A percentile compares a stretch with the other conserved stretches of the same genome.
Evolutionary conservation across 2,797 vertebrate species (phyloP).

Genomic region (Phylloscopus collybita): DNA sequence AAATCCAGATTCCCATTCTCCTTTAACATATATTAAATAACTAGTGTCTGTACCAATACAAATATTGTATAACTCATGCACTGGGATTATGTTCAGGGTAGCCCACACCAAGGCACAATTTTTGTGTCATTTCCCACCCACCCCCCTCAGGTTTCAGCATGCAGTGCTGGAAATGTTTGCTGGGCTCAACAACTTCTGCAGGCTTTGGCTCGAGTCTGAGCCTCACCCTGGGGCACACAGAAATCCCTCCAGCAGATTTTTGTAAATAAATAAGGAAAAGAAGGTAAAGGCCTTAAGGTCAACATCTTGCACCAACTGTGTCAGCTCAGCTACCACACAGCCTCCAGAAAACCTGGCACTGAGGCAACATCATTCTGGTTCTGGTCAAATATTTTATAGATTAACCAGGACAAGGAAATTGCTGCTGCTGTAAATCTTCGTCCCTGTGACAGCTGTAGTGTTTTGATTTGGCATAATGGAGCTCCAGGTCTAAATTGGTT

Average conservation of each 20-base stretch:
- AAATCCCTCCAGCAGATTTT: neutral
- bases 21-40: conserved; percentile 34
- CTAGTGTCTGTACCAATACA: conserved; percentile 18
- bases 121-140: neutral
- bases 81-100: conserved; percentile 12
- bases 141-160: neutral
- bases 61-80: conserved; percentile 21
- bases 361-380: neutral
- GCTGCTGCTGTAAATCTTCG: neutral
- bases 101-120: conserved; percentile 35
- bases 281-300: neutral
- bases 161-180: conserved; percentile 10
- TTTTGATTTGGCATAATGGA: neutral
- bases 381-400: neutral
- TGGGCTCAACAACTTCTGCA: neutral
- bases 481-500: neutral
- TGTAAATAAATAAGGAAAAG: conserved; percentile 21
- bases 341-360: neutral
- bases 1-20: conserved; percentile 56
- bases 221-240: neutral
- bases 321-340: neutral
- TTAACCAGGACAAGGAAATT: neutral
- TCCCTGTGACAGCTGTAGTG: neutral
- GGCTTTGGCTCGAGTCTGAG: neutral
- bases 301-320: neutral